Evolutionary conservation across 1,140 invertebrate species (phyloP).

Genomic region (Drosophila kohkoa): DNA sequence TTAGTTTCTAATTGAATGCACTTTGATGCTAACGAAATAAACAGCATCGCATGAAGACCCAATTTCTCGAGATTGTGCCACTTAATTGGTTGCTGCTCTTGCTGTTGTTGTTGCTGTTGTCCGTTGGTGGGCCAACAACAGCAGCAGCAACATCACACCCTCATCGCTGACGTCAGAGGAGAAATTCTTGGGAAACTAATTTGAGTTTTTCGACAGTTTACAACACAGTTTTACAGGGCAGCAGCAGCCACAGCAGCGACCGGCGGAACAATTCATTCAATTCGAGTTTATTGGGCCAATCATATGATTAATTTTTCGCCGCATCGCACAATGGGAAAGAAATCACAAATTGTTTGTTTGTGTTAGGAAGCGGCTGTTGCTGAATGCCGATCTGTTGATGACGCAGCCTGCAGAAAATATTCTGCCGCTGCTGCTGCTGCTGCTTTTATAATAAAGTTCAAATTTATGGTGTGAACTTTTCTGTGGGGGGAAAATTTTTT

Average conservation of each 20-base stretch:
- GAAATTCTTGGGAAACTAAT: slow-evolving; percentile 53
- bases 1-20: slow-evolving; percentile 73
- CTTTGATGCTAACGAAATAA: slow-evolving; percentile 68
- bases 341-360: slow-evolving; percentile 42
- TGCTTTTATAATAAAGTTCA: slow-evolving; percentile 23
- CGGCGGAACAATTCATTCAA: background rate
- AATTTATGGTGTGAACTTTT: slow-evolving; percentile 6
- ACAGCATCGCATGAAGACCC: slow-evolving; percentile 56
- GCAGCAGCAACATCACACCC: slow-evolving; percentile 19
- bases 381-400: slow-evolving; percentile 33
- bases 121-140: background rate
- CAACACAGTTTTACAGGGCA: slow-evolving; percentile 55
- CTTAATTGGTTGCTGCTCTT: slow-evolving; percentile 32
- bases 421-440: background rate
- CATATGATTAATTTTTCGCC: slow-evolving; percentile 73
- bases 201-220: slow-evolving; percentile 41
- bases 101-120: background rate
- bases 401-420: slow-evolving; percentile 57
- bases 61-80: slow-evolving; percentile 64
- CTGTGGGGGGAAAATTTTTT: background rate
- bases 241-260: background rate
- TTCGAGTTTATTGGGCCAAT: slow-evolving; percentile 69
- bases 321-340: slow-evolving; percentile 27
- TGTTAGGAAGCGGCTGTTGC: slow-evolving; percentile 28
- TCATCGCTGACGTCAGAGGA: slow-evolving; percentile 57